phyloP scores from a whole-genome alignment of 2,888 invertebrate genomes.

The Caenorhabditis sp. region DNA sequence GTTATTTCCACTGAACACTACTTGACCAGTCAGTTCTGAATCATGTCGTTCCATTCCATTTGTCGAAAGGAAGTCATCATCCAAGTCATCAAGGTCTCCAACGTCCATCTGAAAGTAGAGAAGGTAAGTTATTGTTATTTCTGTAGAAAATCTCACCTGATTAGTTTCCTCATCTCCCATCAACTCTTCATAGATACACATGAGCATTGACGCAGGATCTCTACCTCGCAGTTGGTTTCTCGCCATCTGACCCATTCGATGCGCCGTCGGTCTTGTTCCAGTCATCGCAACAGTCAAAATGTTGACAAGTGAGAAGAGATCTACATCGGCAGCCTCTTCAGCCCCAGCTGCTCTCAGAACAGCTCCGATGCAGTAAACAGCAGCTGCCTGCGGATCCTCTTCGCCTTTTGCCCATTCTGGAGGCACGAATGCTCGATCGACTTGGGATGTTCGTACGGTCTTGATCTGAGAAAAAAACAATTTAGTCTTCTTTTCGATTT shows the following conservation, averaged over 20 bases:
- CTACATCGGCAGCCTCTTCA: conserved; percentile 76
- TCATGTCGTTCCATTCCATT: conserved; percentile 41
- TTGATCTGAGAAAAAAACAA: conserved; percentile 62
- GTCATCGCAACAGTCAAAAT: conserved; percentile 79
- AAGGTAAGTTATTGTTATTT: not conserved
- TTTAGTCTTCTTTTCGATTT: not conserved
- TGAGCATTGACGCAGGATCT: conserved; percentile 72
- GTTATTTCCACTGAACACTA: conserved; percentile 61
- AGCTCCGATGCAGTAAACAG: conserved; percentile 76
- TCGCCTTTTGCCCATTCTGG: conserved; percentile 76
- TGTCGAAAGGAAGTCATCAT: conserved; percentile 56
- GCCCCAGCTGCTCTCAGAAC: conserved; percentile 75
- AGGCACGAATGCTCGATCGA: conserved; percentile 67
- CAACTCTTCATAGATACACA: conserved; percentile 79
- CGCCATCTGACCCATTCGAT: conserved; percentile 81
- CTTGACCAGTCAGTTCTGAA: conserved; percentile 41
- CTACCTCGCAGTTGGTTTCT: conserved; percentile 73
- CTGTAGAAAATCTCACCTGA: conserved; percentile 40
- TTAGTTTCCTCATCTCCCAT: conserved; percentile 82
- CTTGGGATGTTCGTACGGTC: conserved; percentile 60
- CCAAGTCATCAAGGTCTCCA: conserved; percentile 65
- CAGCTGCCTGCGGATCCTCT: conserved; percentile 72
- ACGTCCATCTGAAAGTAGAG: conserved; percentile 66
- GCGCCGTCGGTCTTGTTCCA: conserved; percentile 79
- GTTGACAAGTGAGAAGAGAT: conserved; percentile 81